These are phyloP conservation scores for Zosterops pallidus DNA, from an alignment of 2,113 vertebrate species.

Conservation along the genomic window DNA sequence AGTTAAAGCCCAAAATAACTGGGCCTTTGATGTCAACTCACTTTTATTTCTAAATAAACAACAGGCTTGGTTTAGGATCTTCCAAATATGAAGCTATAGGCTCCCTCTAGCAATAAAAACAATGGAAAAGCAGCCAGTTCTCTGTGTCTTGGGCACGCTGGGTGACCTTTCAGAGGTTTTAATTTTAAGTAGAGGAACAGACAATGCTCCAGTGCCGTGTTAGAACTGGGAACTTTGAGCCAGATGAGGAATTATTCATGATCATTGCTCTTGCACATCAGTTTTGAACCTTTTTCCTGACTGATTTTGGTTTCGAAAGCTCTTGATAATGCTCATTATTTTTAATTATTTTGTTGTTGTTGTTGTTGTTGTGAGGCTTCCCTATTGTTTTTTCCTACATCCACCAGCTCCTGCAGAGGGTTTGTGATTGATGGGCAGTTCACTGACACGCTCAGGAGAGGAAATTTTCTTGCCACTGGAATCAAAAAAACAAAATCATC, in stretches of 20 bases:
- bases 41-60: conserved; percentile 65
- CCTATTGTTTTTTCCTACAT: background rate
- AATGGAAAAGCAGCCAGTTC: background rate
- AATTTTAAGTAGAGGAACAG: background rate
- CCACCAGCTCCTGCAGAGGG: background rate
- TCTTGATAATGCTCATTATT: background rate
- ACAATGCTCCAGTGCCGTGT: background rate
- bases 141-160: background rate
- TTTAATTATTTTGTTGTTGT: background rate
- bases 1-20: conserved; percentile 55
- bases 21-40: conserved; percentile 54
- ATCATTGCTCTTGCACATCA: background rate
- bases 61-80: conserved; percentile 1
- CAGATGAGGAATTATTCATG: background rate
- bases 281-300: background rate
- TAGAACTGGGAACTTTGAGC: background rate
- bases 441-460: background rate
- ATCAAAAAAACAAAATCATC: background rate
- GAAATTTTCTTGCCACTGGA: background rate
- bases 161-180: conserved; percentile 9
- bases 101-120: conserved; percentile 21
- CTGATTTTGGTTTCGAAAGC: background rate
- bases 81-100: conserved; percentile 35
- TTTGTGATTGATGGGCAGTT: background rate
- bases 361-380: background rate